Evolutionary conservation across 2,888 invertebrate species (phyloP).

Genomic region (Unio pictorum): DNA sequence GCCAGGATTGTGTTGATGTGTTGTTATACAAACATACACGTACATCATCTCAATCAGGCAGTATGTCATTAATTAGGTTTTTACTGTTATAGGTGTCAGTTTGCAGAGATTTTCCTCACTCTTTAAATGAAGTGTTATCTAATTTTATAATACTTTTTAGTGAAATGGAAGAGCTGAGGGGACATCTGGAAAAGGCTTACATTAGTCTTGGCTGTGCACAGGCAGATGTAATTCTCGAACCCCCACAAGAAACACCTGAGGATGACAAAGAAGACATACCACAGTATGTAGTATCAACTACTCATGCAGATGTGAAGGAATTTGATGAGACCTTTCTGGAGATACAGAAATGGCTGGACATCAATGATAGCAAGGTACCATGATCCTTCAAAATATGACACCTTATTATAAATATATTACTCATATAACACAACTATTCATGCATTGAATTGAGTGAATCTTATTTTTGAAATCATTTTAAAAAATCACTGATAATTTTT

Average conservation of each 20-base stretch:
- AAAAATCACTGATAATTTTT: too few relatives aligned
- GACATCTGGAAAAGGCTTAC: constrained; percentile 84
- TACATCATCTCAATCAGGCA: too few relatives aligned
- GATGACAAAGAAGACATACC: constrained; percentile 77
- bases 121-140: too few relatives aligned
- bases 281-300: constrained; percentile 67
- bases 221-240: constrained; percentile 48
- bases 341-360: constrained; percentile 86
- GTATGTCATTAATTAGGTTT: too few relatives aligned
- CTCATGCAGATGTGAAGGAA: constrained; percentile 73
- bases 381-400: not conserved
- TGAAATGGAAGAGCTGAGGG: constrained; percentile 89
- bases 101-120: too few relatives aligned
- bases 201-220: constrained; percentile 71
- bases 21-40: too few relatives aligned
- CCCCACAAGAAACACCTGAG: constrained; percentile 73
- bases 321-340: constrained; percentile 80
- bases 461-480: too few relatives aligned
- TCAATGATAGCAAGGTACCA: constrained; percentile 82
- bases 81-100: too few relatives aligned
- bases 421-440: not conserved
- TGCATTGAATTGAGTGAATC: too few relatives aligned
- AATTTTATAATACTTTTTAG: constrained; percentile 70
- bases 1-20: too few relatives aligned
- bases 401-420: not conserved